Evolutionary conservation across 2,797 vertebrate species (phyloP).

Genomic region (Catostomus latipinnis): DNA sequence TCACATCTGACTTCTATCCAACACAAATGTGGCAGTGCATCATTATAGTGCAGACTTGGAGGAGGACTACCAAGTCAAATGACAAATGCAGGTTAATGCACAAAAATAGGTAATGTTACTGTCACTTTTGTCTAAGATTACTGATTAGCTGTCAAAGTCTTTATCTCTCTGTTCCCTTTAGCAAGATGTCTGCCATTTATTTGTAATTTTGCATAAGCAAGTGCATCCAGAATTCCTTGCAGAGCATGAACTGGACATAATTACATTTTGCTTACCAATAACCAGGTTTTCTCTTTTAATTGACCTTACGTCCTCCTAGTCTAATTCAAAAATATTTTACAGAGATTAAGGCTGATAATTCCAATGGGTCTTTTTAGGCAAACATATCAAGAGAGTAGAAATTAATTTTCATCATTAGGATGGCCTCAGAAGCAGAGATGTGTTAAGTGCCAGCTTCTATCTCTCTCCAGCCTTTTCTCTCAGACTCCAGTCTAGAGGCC

Average conservation of each 20-base stretch:
- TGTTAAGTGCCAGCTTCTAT: slow-evolving; percentile 45
- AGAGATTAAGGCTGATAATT: slow-evolving; percentile 28
- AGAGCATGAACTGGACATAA: neutral
- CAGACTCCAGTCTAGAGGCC: slow-evolving; percentile 22
- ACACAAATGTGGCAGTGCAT: too few relatives aligned
- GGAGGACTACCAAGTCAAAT: too few relatives aligned
- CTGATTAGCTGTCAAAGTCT: too few relatives aligned
- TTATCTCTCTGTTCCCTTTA: too few relatives aligned
- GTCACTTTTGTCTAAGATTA: too few relatives aligned
- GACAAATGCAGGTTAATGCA: too few relatives aligned
- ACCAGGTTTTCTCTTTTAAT: neutral
- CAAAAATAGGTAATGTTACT: too few relatives aligned
- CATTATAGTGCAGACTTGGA: too few relatives aligned
- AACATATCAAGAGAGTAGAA: slow-evolving; percentile 10
- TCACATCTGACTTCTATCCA: too few relatives aligned
- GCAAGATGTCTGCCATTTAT: too few relatives aligned
- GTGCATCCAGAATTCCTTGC: too few relatives aligned
- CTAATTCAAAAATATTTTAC: neutral
- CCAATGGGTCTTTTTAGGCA: slow-evolving; percentile 3
- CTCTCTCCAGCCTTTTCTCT: slow-evolving; percentile 14
- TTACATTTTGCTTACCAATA: neutral
- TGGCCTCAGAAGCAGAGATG: slow-evolving; percentile 11
- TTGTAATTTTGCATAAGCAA: too few relatives aligned
- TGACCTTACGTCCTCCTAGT: neutral
- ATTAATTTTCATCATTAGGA: slow-evolving; percentile 9